Conservation (phyloP, 2,113 vertebrate genomes). For the Calyptomena viridis region DNA sequence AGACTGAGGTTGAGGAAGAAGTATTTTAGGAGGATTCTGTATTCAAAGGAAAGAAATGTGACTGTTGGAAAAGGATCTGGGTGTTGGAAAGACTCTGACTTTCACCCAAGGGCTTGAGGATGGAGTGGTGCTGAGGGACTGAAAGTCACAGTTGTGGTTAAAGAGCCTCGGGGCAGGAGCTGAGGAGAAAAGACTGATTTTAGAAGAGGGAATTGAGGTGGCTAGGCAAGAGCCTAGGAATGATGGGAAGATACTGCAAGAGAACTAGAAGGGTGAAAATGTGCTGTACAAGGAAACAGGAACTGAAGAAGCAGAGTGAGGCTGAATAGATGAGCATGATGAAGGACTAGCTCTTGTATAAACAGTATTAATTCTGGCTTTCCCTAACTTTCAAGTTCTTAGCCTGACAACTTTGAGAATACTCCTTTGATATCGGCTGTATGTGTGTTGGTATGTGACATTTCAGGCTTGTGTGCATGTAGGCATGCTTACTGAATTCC, state of each 20-base stretch:
- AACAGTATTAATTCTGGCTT: neutral
- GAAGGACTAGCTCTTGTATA: neutral
- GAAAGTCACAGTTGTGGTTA: neutral
- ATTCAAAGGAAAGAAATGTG: neutral
- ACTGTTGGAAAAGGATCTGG: neutral
- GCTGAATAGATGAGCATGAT: neutral
- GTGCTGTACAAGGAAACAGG: neutral
- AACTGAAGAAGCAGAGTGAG: neutral
- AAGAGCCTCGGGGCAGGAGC: neutral
- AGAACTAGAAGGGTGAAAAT: neutral
- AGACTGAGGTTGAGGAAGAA: neutral
- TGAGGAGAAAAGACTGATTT: neutral
- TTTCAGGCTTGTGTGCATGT: neutral
- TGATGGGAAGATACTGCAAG: neutral
- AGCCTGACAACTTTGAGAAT: neutral
- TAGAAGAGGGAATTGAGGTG: neutral
- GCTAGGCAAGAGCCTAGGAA: neutral
- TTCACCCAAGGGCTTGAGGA: neutral
- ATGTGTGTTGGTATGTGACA: neutral
- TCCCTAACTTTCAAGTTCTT: neutral
- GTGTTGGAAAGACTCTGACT: neutral
- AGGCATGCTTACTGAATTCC: neutral
- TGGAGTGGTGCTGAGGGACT: neutral
- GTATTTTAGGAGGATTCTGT: neutral
- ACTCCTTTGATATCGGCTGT: neutral